These are phyloP conservation scores for Anadara kagoshimensis DNA, from an alignment of 1,140 invertebrate species.

Conservation along the genomic window DNA sequence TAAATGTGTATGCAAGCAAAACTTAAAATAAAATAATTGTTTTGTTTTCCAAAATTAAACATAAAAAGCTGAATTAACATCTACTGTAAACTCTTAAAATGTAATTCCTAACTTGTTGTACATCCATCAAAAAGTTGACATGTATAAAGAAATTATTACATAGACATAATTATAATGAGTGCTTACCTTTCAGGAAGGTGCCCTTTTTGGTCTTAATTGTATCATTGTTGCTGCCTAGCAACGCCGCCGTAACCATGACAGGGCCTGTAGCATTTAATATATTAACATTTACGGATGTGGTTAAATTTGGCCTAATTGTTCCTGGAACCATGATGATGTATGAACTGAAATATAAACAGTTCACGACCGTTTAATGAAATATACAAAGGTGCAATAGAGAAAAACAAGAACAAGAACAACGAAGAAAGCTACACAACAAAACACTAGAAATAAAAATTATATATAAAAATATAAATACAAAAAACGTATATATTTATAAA, in stretches of 20 bases:
- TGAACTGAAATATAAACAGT: constrained; percentile 52
- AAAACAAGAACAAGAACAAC: too few species aligned
- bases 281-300: constrained; percentile 53
- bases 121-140: background rate
- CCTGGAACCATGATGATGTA: constrained; percentile 53
- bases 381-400: too few species aligned
- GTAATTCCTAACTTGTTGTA: background rate
- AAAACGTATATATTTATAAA: too few species aligned
- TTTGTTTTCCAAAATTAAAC: background rate
- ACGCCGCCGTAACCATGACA: constrained; percentile 32
- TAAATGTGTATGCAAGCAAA: too few species aligned
- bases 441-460: too few species aligned
- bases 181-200: constrained; percentile 13
- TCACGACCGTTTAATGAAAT: too few species aligned
- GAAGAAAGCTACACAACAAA: too few species aligned
- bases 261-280: constrained; percentile 41
- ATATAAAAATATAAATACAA: too few species aligned
- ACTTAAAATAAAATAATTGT: too few species aligned
- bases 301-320: constrained; percentile 46
- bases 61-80: background rate
- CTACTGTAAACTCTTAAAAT: background rate
- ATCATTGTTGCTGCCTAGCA: constrained; percentile 24
- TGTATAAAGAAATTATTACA: background rate
- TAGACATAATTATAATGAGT: background rate
- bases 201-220: background rate